These are phyloP conservation scores for Microplitis demolitor DNA, from an alignment of 1,140 invertebrate species.

Conservation along the genomic window DNA sequence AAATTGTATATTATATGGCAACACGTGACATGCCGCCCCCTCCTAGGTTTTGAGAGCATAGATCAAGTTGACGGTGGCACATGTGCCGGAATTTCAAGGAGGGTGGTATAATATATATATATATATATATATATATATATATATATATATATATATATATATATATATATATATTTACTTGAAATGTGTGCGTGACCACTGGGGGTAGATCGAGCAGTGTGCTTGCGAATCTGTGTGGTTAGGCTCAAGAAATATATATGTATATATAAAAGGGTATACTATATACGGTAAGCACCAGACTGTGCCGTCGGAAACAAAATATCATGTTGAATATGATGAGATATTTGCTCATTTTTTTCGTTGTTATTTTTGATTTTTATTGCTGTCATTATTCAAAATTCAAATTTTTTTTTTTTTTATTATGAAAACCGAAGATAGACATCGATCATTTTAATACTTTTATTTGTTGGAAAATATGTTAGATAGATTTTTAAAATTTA, in stretches of 20 bases:
- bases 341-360: neutral
- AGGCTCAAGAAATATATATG: neutral
- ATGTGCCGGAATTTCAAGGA: conserved; percentile 35
- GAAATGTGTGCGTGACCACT: conserved; percentile 21
- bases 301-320: conserved; percentile 16
- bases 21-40: conserved; percentile 42
- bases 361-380: neutral
- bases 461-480: no score
- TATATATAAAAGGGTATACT: neutral
- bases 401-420: no score
- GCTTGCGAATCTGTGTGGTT: conserved; percentile 14
- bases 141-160: neutral
- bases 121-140: neutral
- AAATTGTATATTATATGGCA: conserved; percentile 35
- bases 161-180: neutral
- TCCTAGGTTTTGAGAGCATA: conserved; percentile 41
- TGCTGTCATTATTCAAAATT: neutral
- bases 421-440: no score
- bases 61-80: conserved; percentile 45
- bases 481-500: no score
- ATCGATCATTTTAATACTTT: no score
- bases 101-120: neutral
- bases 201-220: conserved; percentile 6
- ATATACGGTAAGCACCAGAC: neutral
- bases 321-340: conserved; percentile 25